Percentiles rank a stretch among this genome's conserved stretches.
These are phyloP conservation scores for Eupristina koningsbergeri DNA, from an alignment of 1,140 invertebrate genomes.

Conservation along the genomic window DNA sequence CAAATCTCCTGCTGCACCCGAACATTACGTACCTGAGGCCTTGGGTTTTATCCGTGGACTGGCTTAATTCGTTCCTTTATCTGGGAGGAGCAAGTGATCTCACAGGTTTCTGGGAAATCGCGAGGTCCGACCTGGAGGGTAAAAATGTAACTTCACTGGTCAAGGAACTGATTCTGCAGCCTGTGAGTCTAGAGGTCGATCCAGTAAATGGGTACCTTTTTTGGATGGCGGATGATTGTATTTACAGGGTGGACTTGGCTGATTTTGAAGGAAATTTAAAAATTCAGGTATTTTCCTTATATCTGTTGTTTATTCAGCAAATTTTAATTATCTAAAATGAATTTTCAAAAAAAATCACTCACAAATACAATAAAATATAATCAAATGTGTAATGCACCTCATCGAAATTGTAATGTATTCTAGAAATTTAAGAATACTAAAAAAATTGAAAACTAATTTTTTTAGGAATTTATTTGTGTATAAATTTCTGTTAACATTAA, in stretches of 20 bases:
- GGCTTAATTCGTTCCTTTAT: constrained; percentile 88
- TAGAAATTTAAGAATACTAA: too few relatives aligned
- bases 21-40: constrained; percentile 76
- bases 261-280: constrained; percentile 80
- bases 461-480: too few relatives aligned
- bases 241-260: constrained; percentile 85
- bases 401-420: too few relatives aligned
- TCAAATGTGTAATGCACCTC: too few relatives aligned
- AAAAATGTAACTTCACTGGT: constrained; percentile 79
- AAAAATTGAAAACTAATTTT: too few relatives aligned
- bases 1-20: constrained; percentile 75
- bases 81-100: constrained; percentile 79
- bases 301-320: neutral
- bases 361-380: too few relatives aligned
- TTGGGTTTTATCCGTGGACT: constrained; percentile 85
- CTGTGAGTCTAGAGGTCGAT: constrained; percentile 89
- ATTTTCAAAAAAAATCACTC: too few relatives aligned
- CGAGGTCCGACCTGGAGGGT: constrained; percentile 82
- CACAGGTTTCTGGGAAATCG: constrained; percentile 80
- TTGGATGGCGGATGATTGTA: constrained; percentile 80
- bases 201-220: constrained; percentile 94
- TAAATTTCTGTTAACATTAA: too few relatives aligned
- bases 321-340: too few relatives aligned
- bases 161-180: constrained; percentile 78
- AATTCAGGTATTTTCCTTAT: constrained; percentile 70